Base-by-base conservation (phyloP, 2,888 invertebrate species). In the Pristionchus maxplancki region DNA sequence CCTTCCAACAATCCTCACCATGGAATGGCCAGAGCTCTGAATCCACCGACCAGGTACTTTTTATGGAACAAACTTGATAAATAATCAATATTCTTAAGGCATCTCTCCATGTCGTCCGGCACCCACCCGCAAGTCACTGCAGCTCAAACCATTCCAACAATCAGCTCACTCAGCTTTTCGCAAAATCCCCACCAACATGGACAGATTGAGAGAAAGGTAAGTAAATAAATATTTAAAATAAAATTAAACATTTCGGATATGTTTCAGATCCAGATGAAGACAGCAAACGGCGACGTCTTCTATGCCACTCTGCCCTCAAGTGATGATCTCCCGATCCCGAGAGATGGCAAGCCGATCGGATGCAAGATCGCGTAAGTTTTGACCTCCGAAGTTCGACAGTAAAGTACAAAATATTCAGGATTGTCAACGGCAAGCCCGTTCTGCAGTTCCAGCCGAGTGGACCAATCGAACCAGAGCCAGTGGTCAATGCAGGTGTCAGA, bases 291-390 rank as follows among this genome's bases (percentile, higher is more conserved):
- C 5, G 44, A 85, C 31, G 44, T 85, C 44, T 40, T 85, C 62
- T 85, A 85, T n/a, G 85, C 85, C 8, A 85, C 85, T 62, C 44
- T 85, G 0, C 85, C 44, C 1, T 40, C 40, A 2, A 24, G 28
- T n/a, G 85, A 64, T 20, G 85, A 64, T 8, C 64, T 85, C 13
- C 85, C 85, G 17, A 64, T 85, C n/a, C 85, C 62, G 0, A 6
- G 44, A 34, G 85, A 85, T 17, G 85, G 85, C 9, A 62, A 48
- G 34, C 62, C 85, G n/a, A 62, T 85, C 31, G 37, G 44, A 31
- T 85, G 85, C 64, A 34, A 40, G 37, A 62, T 85, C 24, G n/a
- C 85, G 85, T 85, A 40, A 40, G 85, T 64, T 40, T 31, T 20
- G 1, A 13, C 20, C 5, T 58, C 20, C 5, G 20, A 17, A 58